Base-by-base conservation (phyloP, 2,888 invertebrate genomes). In the Diarsia dahlii region DNA sequence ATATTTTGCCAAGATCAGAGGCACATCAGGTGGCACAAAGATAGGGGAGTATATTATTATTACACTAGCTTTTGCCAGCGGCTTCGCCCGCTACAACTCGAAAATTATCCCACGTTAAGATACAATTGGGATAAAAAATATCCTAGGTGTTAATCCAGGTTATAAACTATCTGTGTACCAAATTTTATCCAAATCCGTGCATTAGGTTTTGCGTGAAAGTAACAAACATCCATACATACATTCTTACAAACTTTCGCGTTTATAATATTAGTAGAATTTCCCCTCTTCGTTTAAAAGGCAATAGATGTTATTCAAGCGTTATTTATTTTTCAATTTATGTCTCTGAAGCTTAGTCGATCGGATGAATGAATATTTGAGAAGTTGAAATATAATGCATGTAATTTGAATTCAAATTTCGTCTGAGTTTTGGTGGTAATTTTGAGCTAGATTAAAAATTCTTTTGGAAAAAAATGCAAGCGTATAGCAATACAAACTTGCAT, bases 1-100 rank as follows among this genome's bases (percentile, higher is more conserved):
- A 92, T 92, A 87, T 91, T 90, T 85, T 81, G 76, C 82, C 80
- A 65, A 89, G 93, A 94, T 94, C 94, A 95, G 95, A 94, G 93
- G 90, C 90, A 91, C 90, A 91, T 92, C 94, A 92, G 90, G 89
- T 91, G 80, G 87, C 86, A 88, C 86, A 84, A 80, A 84, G 87
- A 89, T 88, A 87, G 82, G 87, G 74, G 72, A 88, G 90, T 84
- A 84, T 85, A 87, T 89, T 88, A 74, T 81, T 75, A 81, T 80
- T 78, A 80, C 76, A 54, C 85, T 52, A 28, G 28, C 28, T 28
- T 28, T 28, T 28, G 28, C 28, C 28, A 28, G 28, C 28, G 28
- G 28, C 28, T 28, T 28, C 28, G 28, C 28, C 28, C 28, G 28
- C 28, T 28, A 28, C 28, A 28, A 28, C 28, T 28, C 2, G 28